Evolutionary conservation across 1,140 invertebrate genomes (phyloP).

Genomic region (Frieseomelitta varia): DNA sequence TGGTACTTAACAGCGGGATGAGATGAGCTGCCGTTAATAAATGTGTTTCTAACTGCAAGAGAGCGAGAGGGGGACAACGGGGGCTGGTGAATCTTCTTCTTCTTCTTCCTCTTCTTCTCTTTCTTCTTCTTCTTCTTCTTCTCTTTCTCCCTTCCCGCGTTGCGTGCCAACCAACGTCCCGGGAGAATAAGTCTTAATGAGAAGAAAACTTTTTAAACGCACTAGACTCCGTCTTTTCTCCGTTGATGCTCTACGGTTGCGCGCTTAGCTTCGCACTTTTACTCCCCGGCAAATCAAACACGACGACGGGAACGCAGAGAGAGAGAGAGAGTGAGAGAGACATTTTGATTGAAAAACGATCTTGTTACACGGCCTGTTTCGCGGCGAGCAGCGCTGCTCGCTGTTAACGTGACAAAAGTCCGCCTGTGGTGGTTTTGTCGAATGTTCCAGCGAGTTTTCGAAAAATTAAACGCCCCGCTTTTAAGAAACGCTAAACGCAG

Average conservation of each 20-base stretch:
- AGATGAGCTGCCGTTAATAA: constrained; percentile 76
- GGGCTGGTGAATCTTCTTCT: background rate
- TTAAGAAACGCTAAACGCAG: background rate
- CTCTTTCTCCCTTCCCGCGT: background rate
- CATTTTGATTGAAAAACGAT: constrained; percentile 16
- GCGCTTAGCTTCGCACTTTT: constrained; percentile 42
- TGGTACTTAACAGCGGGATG: constrained; percentile 61
- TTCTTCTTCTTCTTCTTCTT: background rate
- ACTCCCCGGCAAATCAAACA: constrained; percentile 4
- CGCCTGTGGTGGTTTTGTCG: background rate
- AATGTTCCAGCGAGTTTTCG: background rate
- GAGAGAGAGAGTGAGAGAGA: no score
- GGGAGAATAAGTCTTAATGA: constrained; percentile 76
- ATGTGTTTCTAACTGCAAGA: constrained; percentile 75
- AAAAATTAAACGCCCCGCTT: background rate
- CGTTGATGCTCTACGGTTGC: constrained; percentile 39
- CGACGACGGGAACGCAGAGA: background rate
- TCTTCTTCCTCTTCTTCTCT: background rate
- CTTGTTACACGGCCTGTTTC: background rate
- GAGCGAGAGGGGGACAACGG: background rate
- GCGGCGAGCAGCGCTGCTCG: background rate
- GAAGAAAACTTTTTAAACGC: constrained; percentile 77
- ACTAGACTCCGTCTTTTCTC: constrained; percentile 59
- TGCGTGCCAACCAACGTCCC: constrained; percentile 63
- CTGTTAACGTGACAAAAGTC: background rate